These are phyloP conservation scores for Mythimna pallens DNA, from an alignment of 2,888 invertebrate genomes.

Conservation along the genomic window DNA sequence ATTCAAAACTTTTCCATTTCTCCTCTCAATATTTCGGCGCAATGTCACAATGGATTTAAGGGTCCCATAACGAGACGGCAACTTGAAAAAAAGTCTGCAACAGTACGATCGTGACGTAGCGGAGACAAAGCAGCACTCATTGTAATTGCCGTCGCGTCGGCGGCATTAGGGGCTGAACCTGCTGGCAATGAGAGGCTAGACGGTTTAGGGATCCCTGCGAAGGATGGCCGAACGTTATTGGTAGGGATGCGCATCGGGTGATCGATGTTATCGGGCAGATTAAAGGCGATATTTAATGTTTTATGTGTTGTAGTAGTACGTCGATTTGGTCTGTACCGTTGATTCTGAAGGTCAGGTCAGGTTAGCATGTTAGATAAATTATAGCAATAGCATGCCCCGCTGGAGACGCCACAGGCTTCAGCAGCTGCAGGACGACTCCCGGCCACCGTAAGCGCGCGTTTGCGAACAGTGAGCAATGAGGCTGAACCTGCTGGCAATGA, in stretches of 20 bases:
- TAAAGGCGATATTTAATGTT: not conserved
- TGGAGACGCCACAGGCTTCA: too few species aligned
- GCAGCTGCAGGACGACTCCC: too few species aligned
- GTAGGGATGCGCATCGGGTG: not conserved
- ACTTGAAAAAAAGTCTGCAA: conserved; percentile 52
- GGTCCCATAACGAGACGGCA: conserved; percentile 60
- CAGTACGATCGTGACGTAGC: conserved; percentile 47
- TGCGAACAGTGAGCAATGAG: conserved; percentile 28
- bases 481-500: conserved; percentile 54
- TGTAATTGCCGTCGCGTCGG: conserved; percentile 74
- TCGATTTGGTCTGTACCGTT: not conserved
- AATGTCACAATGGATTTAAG: conserved; percentile 60
- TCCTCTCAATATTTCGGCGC: conserved; percentile 48
- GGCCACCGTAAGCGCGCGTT: too few species aligned
- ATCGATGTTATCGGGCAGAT: not conserved
- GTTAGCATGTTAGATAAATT: not conserved
- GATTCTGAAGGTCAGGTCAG: too few species aligned
- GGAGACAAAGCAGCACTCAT: conserved; percentile 76
- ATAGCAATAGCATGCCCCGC: not conserved
- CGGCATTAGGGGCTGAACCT: conserved; percentile 63
- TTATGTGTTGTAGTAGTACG: not conserved
- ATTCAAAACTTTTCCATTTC: conserved; percentile 29
- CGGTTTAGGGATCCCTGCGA: conserved; percentile 32
- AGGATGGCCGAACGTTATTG: not conserved
- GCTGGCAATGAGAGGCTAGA: conserved; percentile 50